Percentiles rank a stretch among this genome's conserved stretches.
Evolutionary conservation across 2,888 invertebrate genomes (phyloP).

Genomic region (Lochmaea capreae): DNA sequence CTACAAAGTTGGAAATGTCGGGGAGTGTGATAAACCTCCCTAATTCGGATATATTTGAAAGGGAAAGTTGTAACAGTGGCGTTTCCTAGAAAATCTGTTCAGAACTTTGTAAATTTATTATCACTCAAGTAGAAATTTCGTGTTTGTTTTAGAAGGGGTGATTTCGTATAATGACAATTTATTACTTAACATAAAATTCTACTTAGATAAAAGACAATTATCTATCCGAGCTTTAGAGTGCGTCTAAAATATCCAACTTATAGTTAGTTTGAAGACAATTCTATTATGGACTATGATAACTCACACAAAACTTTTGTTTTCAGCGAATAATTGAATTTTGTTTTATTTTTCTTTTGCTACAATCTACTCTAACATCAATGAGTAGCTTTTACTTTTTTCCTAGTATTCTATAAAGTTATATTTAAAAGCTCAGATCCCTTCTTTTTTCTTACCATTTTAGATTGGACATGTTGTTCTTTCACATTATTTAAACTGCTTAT

Average conservation of each 20-base stretch:
- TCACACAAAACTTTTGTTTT: not conserved
- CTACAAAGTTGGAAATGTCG: conserved; percentile 39
- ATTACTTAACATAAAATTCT: conserved; percentile 7
- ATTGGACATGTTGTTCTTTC: no score
- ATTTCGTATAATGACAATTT: conserved; percentile 3
- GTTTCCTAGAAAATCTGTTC: not conserved
- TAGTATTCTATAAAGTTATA: no score
- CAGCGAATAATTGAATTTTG: not conserved
- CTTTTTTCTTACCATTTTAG: no score
- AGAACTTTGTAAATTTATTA: not conserved
- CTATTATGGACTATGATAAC: not conserved
- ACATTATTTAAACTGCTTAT: no score
- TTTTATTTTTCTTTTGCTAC: no score
- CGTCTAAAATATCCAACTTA: not conserved
- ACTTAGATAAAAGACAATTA: conserved; percentile 5
- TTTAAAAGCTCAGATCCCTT: no score
- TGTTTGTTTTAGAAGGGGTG: conserved; percentile 9
- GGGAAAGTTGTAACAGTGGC: conserved; percentile 23
- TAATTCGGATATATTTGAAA: conserved; percentile 54
- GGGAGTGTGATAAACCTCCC: conserved; percentile 44
- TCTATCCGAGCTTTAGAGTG: not conserved
- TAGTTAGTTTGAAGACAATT: not conserved
- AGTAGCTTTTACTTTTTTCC: no score
- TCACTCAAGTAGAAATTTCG: not conserved
- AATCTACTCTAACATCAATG: no score